Conservation (phyloP, 2,888 invertebrate genomes). For the Eupithecia subumbrata region DNA sequence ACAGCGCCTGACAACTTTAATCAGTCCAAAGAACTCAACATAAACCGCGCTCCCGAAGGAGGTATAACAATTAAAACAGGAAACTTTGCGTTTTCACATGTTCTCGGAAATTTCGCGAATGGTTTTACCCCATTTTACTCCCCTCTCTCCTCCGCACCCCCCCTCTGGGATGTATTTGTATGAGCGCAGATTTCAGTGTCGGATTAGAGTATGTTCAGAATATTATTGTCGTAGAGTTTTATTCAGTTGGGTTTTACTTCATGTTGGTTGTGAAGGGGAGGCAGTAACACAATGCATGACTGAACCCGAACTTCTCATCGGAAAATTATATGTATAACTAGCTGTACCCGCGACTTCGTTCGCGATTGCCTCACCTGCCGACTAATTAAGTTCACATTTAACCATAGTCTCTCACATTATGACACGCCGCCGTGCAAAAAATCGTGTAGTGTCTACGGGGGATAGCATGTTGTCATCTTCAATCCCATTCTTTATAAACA, state of each 20-base stretch:
- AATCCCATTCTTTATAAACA: too few species aligned
- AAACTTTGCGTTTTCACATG: conserved; percentile 44
- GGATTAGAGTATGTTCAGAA: conserved; percentile 30
- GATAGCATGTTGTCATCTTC: too few species aligned
- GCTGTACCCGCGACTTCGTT: too few species aligned
- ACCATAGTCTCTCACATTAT: too few species aligned
- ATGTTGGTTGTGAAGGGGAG: not conserved
- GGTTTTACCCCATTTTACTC: conserved; percentile 30
- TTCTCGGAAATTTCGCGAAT: conserved; percentile 44
- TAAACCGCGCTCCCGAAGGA: conserved; percentile 36
- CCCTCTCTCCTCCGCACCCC: conserved; percentile 21
- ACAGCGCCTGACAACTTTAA: conserved; percentile 35
- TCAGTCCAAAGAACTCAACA: conserved; percentile 30
- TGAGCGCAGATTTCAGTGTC: conserved; percentile 63
- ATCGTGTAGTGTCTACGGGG: too few species aligned
- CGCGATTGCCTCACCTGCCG: too few species aligned
- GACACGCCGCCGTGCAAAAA: too few species aligned
- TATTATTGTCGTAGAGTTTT: conserved; percentile 11
- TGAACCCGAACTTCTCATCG: not conserved
- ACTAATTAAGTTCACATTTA: too few species aligned
- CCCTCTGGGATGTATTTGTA: conserved; percentile 61
- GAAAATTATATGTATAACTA: too few species aligned
- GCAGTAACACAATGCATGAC: not conserved
- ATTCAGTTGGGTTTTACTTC: not conserved
- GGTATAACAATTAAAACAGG: conserved; percentile 43